Percentiles rank a stretch among this genome's conserved stretches.
Evolutionary conservation across 2,888 invertebrate genomes (phyloP).

Genomic region (Ypsolopha sequella): DNA sequence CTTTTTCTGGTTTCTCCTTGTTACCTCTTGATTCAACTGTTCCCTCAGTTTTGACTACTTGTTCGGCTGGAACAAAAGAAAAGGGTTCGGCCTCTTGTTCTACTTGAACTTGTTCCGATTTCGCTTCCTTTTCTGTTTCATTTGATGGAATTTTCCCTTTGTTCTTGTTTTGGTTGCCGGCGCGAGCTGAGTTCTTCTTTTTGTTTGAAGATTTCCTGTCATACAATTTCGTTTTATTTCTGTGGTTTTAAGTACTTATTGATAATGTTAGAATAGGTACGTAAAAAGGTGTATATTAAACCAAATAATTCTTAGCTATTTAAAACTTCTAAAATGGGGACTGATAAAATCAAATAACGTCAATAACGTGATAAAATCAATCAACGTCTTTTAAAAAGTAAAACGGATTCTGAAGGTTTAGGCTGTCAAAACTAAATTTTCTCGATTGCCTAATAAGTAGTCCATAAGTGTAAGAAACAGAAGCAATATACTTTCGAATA

Average conservation of each 20-base stretch:
- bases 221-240: not conserved
- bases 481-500: too few relatives aligned
- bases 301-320: too few relatives aligned
- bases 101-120: not conserved
- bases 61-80: slow-evolving; percentile 14
- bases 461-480: too few relatives aligned
- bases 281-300: too few relatives aligned
- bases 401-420: too few relatives aligned
- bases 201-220: slow-evolving; percentile 44
- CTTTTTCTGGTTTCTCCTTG: slow-evolving; percentile 44
- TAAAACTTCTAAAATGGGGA: too few relatives aligned
- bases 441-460: too few relatives aligned
- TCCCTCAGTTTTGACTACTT: slow-evolving; percentile 7
- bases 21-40: slow-evolving; percentile 35
- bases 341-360: too few relatives aligned
- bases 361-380: too few relatives aligned
- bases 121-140: slow-evolving; percentile 11
- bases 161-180: slow-evolving; percentile 26
- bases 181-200: slow-evolving; percentile 51
- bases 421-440: too few relatives aligned
- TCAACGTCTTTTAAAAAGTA: too few relatives aligned
- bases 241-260: not conserved
- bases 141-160: slow-evolving; percentile 24
- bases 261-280: too few relatives aligned
- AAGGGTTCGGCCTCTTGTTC: slow-evolving; percentile 23